Conservation (phyloP, 2,888 invertebrate genomes). For the Nymphalis polychloros region DNA sequence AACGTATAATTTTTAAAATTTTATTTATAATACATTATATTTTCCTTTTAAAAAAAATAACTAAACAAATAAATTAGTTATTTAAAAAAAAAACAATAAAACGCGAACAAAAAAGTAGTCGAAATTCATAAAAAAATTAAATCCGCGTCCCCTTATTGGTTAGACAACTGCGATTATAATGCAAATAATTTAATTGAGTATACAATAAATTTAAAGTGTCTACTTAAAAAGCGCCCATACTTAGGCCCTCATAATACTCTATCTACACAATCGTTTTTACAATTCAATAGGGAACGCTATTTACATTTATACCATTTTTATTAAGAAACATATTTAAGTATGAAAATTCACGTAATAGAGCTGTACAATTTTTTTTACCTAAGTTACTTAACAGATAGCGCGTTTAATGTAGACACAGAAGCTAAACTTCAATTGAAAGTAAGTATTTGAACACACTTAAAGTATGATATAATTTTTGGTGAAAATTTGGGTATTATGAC, state of each 20-base stretch:
- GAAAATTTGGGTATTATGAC: conserved; percentile 44
- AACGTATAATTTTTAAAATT: no score
- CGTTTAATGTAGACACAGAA: conserved; percentile 46
- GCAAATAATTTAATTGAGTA: no score
- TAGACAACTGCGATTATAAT: not conserved
- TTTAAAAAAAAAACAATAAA: no score
- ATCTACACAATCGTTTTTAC: conserved; percentile 52
- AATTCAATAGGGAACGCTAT: conserved; percentile 56
- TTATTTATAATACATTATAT: no score
- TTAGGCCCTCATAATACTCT: conserved; percentile 41
- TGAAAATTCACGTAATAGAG: conserved; percentile 50
- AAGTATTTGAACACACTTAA: conserved; percentile 22
- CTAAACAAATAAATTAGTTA: no score
- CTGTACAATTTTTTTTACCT: conserved; percentile 57
- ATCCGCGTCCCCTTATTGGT: not conserved
- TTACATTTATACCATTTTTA: conserved; percentile 48
- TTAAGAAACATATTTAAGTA: conserved; percentile 63
- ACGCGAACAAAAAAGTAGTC: no score
- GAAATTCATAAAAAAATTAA: no score
- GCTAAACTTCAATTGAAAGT: conserved; percentile 31
- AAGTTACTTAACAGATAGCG: conserved; percentile 19
- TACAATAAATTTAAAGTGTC: conserved; percentile 11
- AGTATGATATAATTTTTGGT: conserved; percentile 19
- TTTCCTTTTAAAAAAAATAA: no score
- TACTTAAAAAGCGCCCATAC: conserved; percentile 34